phyloP scores from a whole-genome alignment of 2,113 vertebrate genomes.

The Quiscalus mexicanus region DNA sequence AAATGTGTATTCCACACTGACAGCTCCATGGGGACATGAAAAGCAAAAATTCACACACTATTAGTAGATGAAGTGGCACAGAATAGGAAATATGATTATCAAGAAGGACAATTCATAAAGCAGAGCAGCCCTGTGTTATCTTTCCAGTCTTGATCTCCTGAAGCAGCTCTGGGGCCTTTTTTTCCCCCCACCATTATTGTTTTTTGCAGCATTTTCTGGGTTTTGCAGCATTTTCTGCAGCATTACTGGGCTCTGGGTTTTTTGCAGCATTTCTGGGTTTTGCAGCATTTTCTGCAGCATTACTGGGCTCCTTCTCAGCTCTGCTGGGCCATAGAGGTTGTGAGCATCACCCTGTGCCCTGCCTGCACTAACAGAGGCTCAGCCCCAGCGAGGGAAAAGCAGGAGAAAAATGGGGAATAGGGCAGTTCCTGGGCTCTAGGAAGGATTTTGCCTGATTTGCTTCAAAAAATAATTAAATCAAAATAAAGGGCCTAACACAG shows the following conservation, averaged over 20 bases:
- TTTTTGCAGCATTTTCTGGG: not conserved
- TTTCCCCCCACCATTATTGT: not conserved
- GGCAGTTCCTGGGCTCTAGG: not conserved
- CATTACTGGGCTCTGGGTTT: not conserved
- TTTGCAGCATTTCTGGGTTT: not conserved
- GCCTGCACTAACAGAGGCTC: not conserved
- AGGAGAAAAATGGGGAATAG: not conserved
- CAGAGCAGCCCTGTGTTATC: not conserved
- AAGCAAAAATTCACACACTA: not conserved
- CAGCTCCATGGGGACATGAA: not conserved
- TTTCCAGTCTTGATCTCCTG: not conserved
- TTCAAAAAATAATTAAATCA: not conserved
- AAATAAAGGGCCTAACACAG: not conserved
- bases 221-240: too few species aligned
- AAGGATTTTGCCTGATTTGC: fast-evolving
- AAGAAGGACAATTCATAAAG: not conserved
- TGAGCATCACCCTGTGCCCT: not conserved
- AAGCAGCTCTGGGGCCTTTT: not conserved
- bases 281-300: not conserved
- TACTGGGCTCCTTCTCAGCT: not conserved
- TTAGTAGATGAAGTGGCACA: not conserved
- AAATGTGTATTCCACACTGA: not conserved
- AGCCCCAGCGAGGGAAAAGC: not conserved
- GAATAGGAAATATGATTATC: not conserved
- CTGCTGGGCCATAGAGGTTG: not conserved